Evolutionary conservation across 2,797 vertebrate genomes (phyloP), one percentile per base, ranked within the genome.

Genomic region (Catostomus latipinnis): DNA sequence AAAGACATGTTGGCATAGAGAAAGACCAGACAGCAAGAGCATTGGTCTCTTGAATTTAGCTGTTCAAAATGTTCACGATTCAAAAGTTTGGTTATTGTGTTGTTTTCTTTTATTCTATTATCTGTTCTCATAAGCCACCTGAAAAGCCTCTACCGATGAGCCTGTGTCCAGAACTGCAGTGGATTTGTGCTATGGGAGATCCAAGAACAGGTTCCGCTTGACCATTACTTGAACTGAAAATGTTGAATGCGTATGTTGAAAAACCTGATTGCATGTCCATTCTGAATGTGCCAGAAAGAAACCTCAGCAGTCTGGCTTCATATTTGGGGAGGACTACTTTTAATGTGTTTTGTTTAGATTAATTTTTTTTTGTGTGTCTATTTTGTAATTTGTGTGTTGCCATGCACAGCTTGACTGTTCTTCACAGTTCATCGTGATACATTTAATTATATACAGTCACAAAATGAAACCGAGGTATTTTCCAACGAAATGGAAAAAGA

Each of bases 1-100:
- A 62, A 66, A 60, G 82, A 82, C 81, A 81, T 84, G 74, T 68
- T 62, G 16, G 12, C 6, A 4, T 54, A 54, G 16, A 66, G 1
- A 66, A 46, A 54, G n/a, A 16, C 13, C 6, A 18, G 61, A 34
- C 34, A 3, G 34, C 34, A 34, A 52, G 49, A 5, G 16, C 2
- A 4, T 9, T 18, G 5, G 9, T 2, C 12, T 54, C 11, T 54
- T 54, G 14, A 58, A 49, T 60, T 67, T 57, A 22, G 16, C 16
- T 50, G 13, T 18, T 22, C 11, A 10, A 10, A 66, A 66, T 10
- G 52, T 46, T 67, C 11, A 18, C 16, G 9, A 13, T 68, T 75
- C 6, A 8, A 46, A 48, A 22, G 14, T 34, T 52, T 43, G 6
- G 34, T 58, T 71, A 8, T 68, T 56, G 43, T 68, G 18, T 72